A percentile compares a stretch with the other conserved stretches of the same genome.
Conservation (phyloP, 2,113 vertebrate genomes). For the Canis aureus region DNA sequence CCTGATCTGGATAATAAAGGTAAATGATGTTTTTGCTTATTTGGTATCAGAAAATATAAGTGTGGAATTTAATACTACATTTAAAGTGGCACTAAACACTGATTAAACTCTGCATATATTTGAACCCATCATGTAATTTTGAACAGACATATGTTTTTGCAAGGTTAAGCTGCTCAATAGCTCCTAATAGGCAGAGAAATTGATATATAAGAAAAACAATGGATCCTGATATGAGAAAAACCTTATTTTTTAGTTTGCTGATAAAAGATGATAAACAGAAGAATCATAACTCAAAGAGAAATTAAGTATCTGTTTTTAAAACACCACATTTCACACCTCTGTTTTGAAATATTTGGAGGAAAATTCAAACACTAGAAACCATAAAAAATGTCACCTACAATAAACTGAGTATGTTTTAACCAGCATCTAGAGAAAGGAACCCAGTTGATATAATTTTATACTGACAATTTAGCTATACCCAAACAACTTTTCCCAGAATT, state of each 20-base stretch:
- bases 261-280: conserved; percentile 21
- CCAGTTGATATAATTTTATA: not conserved
- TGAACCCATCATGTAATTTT: not conserved
- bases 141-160: conserved; percentile 5
- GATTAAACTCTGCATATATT: not conserved
- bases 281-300: not conserved
- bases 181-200: not conserved
- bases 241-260: not conserved
- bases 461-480: not conserved
- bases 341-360: conserved; percentile 43
- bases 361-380: not conserved
- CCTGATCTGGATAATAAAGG: conserved; percentile 17
- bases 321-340: not conserved
- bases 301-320: not conserved
- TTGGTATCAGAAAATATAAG: not conserved
- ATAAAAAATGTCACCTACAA: not conserved
- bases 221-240: not conserved
- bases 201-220: not conserved
- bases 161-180: not conserved
- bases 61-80: not conserved
- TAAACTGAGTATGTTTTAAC: not conserved
- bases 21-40: not conserved
- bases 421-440: not conserved
- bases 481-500: not conserved
- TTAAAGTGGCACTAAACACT: not conserved